Base-by-base conservation (phyloP, 37 sponge, comb jelly and placozoan genomes). In the Eunapius fragilis region DNA sequence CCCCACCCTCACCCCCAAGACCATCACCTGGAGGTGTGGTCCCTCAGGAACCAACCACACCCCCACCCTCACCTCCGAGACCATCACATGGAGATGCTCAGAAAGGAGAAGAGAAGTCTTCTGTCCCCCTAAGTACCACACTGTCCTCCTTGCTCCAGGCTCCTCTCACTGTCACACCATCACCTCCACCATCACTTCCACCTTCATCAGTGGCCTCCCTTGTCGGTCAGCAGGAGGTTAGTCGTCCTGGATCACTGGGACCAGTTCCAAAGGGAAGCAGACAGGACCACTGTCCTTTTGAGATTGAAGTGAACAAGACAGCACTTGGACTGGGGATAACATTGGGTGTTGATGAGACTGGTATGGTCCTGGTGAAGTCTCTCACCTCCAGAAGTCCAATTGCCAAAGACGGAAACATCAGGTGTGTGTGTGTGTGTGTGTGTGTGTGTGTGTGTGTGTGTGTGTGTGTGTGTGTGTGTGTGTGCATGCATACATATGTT, bases 331-430 rank as follows among this genome's bases (percentile, higher is more conserved):
- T 95, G 22, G 96, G 96, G 68, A 25, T 89, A 67, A 90, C 73
- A 36, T 37, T 89, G 22, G 72, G 37, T 2, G 30, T 58, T 0
- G 80, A 86, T 50, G 71, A 77, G 7, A 81, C 67, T 36, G 96
- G 96, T 25, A 76, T 72, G 80, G 68, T 95, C 32, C 67, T 70
- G 25, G 82, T 94, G 17, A 90, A 90, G 70, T 31, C 73, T 10
- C 45, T 94, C 38, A 58, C 81, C 4, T 70, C 83, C 33, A 58
- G 88, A 28, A 87, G 91, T 31, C 85, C 87, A 28, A 73, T 94
- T 25, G 31, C 75, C 33, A 89, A 93, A 41, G 89, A 93, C 69
- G 90, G 90, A 77, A 89, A 83, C n/a, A 82, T 93, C 10, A 93
- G 50, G 93, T 93, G 47, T 45, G 47, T 45, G 47, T 45, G 47